A percentile compares a stretch with the other conserved stretches of the same genome.
Conservation (phyloP, 2,113 vertebrate species). For the Columba janthina region DNA sequence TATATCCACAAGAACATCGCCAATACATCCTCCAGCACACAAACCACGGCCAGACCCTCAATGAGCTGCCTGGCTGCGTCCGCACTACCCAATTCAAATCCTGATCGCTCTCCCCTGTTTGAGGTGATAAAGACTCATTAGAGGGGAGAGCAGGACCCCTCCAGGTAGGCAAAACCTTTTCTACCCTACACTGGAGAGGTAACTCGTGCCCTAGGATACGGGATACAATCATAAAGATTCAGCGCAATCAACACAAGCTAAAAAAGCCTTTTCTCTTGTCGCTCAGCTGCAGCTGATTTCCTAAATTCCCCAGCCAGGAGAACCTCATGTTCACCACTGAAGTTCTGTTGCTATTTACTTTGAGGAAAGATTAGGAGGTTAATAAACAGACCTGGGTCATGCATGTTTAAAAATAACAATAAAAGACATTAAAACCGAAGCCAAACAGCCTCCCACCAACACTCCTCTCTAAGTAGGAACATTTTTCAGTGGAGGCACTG, state of each 20-base stretch:
- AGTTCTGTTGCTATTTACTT: neutral
- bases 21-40: neutral
- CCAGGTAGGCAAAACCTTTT: neutral
- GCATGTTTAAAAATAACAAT: conserved; percentile 36
- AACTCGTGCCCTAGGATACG: accelerated
- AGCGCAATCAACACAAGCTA: neutral
- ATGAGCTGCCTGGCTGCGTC: neutral
- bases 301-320: neutral
- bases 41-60: neutral
- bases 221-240: neutral
- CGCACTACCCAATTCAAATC: neutral
- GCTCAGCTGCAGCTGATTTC: neutral
- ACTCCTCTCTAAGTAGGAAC: conserved; percentile 14
- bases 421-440: conserved; percentile 25
- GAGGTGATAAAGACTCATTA: neutral
- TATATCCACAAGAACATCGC: accelerated
- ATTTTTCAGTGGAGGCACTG: neutral
- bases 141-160: neutral
- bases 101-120: neutral
- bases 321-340: neutral
- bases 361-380: neutral
- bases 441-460: conserved; percentile 31
- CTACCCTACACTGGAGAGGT: neutral
- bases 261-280: neutral
- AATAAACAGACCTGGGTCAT: neutral